These are phyloP conservation scores for Corythucha ciliata DNA, from an alignment of 2,888 invertebrate genomes.

Conservation along the genomic window DNA sequence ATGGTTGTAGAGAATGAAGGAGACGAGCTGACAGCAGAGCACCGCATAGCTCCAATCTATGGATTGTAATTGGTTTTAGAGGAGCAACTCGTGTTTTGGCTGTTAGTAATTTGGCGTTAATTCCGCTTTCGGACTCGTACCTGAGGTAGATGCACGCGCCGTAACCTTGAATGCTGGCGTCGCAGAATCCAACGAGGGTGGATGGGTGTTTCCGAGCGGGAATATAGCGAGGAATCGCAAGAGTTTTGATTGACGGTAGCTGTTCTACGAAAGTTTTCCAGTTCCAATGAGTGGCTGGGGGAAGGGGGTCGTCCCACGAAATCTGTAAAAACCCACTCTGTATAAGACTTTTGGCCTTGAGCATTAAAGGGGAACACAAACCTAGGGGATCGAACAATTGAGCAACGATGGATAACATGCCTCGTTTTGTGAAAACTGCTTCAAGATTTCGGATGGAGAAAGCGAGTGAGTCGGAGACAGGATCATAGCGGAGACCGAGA, in stretches of 20 bases:
- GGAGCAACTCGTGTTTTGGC: constrained; percentile 23
- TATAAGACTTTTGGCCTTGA: constrained; percentile 16
- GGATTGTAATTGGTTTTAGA: constrained; percentile 21
- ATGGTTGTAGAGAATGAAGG: background rate
- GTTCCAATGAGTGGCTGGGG: background rate
- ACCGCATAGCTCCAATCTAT: constrained; percentile 25
- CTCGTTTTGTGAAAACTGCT: constrained; percentile 6
- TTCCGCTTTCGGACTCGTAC: background rate
- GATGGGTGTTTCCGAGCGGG: background rate
- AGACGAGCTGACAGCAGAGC: constrained; percentile 18
- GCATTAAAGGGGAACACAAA: constrained; percentile 8
- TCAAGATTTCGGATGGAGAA: background rate
- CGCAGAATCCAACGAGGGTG: constrained; percentile 32
- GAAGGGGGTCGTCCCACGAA: constrained; percentile 16
- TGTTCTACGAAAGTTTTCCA: constrained; percentile 9
- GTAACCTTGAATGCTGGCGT: constrained; percentile 32
- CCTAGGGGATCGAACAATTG: constrained; percentile 17
- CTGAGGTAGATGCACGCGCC: constrained; percentile 31
- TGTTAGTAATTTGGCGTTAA: constrained; percentile 12
- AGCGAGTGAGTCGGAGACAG: constrained; percentile 13
- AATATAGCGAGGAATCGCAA: constrained; percentile 18
- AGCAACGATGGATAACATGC: constrained; percentile 7
- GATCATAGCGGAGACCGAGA: constrained; percentile 21
- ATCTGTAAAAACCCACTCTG: constrained; percentile 14
- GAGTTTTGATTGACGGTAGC: constrained; percentile 2